Percentiles rank a stretch among this genome's conserved stretches.
Evolutionary conservation across 2,113 vertebrate genomes (phyloP).

Genomic region (Sakesphorus luctuosus): DNA sequence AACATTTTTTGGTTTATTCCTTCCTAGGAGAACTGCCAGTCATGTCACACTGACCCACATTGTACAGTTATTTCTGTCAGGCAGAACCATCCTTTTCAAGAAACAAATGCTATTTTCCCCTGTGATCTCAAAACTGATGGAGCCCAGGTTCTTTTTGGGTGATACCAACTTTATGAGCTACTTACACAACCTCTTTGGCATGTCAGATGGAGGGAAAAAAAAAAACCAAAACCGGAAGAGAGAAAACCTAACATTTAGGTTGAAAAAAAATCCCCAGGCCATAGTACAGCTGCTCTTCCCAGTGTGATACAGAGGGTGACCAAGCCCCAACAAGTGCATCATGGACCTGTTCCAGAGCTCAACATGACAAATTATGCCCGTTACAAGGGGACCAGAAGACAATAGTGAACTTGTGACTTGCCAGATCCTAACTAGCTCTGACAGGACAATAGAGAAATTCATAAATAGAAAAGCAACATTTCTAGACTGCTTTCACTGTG

Average conservation of each 20-base stretch:
- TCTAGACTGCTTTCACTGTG: not conserved
- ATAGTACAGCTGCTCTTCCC: not conserved
- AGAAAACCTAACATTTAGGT: not conserved
- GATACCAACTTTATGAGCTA: not conserved
- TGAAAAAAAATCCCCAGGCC: not conserved
- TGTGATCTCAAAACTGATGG: not conserved
- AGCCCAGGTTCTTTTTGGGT: not conserved
- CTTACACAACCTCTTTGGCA: not conserved
- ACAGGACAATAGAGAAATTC: slow-evolving; percentile 32
- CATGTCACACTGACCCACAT: not conserved
- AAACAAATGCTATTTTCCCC: not conserved
- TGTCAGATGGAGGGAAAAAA: not conserved
- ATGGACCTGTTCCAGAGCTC: not conserved
- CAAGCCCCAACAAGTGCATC: not conserved
- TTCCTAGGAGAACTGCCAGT: not conserved
- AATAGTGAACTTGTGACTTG: not conserved
- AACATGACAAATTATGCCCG: slow-evolving; percentile 13
- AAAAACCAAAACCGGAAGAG: not conserved
- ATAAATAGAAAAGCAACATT: not conserved
- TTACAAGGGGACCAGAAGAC: not conserved
- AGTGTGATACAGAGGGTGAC: not conserved
- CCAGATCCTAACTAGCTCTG: slow-evolving; percentile 18
- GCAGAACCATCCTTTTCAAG: not conserved
- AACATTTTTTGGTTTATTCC: not conserved
- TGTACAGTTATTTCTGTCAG: not conserved